Conservation (phyloP, 2,888 invertebrate species). For the Meghimatium bilineatum region DNA sequence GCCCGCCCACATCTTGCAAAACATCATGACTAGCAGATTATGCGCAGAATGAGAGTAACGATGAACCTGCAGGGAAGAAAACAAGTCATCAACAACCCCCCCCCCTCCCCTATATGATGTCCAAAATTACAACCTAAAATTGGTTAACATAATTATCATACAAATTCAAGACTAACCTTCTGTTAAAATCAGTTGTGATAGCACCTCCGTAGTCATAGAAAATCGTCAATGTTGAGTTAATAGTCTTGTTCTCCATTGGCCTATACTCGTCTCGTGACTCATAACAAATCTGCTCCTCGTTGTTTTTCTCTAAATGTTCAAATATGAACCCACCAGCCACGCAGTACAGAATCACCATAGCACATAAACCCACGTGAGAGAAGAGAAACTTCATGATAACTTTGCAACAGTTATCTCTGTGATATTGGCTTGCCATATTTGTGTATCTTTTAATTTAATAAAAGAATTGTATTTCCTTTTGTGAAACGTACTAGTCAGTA, state of each 20-base stretch:
- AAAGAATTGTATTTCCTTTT: neutral
- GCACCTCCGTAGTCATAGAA: constrained; percentile 56
- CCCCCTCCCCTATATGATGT: too few species aligned
- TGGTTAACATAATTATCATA: too few species aligned
- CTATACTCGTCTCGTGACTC: constrained; percentile 70
- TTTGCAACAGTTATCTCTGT: constrained; percentile 65
- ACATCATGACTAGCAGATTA: too few species aligned
- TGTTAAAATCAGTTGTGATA: constrained; percentile 60
- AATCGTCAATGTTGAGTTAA: constrained; percentile 67
- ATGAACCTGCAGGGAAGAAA: too few species aligned
- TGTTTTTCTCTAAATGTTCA: constrained; percentile 75
- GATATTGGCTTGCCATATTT: constrained; percentile 51
- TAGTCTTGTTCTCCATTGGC: constrained; percentile 68
- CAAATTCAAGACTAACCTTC: constrained; percentile 36
- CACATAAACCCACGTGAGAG: constrained; percentile 76
- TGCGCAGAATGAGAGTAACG: too few species aligned
- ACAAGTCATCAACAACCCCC: too few species aligned
- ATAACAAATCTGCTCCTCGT: constrained; percentile 74
- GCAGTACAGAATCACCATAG: constrained; percentile 74
- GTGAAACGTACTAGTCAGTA: neutral
- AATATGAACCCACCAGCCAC: constrained; percentile 77
- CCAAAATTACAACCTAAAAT: too few species aligned
- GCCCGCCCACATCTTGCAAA: too few species aligned
- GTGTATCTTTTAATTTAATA: neutral
- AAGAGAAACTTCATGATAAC: constrained; percentile 74